phyloP scores from a whole-genome alignment of 2,888 invertebrate species.

The Caenorhabditis angaria region DNA sequence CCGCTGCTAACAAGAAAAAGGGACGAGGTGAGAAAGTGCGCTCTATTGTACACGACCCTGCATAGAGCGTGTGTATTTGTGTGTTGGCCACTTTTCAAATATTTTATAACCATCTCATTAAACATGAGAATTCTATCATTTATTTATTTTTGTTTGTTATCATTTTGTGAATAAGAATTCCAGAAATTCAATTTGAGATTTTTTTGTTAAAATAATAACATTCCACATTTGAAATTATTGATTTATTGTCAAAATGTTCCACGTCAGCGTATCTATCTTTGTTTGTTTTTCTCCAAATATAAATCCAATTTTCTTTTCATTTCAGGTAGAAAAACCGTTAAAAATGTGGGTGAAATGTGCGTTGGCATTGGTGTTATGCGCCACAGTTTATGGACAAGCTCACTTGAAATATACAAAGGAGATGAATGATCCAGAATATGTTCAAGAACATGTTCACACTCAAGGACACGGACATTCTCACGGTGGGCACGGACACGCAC shows the following conservation, averaged over 20 bases:
- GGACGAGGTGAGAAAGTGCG: slow-evolving; percentile 18
- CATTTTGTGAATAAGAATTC: neutral
- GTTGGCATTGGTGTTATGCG: slow-evolving; percentile 7
- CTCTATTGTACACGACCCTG: slow-evolving; percentile 15
- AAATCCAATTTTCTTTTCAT: neutral
- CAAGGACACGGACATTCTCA: slow-evolving; percentile 54
- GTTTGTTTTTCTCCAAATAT: slow-evolving; percentile 6
- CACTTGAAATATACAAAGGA: slow-evolving; percentile 68
- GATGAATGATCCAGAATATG: slow-evolving; percentile 61
- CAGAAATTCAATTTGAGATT: neutral
- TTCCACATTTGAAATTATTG: neutral
- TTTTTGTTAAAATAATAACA: neutral
- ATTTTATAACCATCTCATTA: neutral
- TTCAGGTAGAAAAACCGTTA: neutral
- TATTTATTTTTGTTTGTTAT: slow-evolving; percentile 4
- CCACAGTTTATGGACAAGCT: slow-evolving; percentile 38
- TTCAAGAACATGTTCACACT: slow-evolving; percentile 20
- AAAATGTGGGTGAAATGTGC: slow-evolving; percentile 27
- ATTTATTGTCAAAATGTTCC: neutral
- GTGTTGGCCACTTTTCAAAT: slow-evolving; percentile 29
- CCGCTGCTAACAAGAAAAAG: neutral
- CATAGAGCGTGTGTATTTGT: slow-evolving; percentile 3
- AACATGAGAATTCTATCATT: neutral
- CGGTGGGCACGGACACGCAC: slow-evolving; percentile 40
- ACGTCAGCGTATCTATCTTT: slow-evolving; percentile 17